Evolutionary conservation across 2,113 vertebrate genomes (phyloP).

Genomic region (Hypocryptadius cinnamomeus): DNA sequence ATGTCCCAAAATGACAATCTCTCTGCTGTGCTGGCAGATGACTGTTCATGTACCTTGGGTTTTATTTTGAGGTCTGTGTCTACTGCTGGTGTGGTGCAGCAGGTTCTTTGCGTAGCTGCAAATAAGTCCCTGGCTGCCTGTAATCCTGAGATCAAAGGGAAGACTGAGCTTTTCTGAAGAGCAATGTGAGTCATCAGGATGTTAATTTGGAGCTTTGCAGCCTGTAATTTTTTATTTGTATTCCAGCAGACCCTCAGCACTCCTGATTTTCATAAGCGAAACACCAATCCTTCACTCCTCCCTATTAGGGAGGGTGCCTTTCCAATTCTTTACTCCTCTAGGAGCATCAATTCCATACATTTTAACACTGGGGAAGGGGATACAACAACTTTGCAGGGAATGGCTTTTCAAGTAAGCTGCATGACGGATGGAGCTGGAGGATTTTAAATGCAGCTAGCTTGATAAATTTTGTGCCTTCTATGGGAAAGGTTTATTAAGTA

Average conservation of each 20-base stretch:
- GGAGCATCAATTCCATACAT: neutral
- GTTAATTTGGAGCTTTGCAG: neutral
- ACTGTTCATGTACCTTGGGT: neutral
- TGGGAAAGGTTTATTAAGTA: neutral
- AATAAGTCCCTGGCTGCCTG: neutral
- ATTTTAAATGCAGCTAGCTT: neutral
- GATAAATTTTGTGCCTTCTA: neutral
- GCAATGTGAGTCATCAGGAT: neutral
- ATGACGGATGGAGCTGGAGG: neutral
- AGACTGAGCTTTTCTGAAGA: neutral
- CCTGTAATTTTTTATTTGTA: constrained; percentile 11
- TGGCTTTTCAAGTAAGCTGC: neutral
- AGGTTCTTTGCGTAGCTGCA: neutral
- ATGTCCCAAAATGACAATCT: neutral
- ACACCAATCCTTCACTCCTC: neutral
- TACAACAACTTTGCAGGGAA: neutral
- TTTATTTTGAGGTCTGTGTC: neutral
- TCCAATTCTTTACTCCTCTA: neutral
- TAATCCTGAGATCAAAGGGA: constrained; percentile 21
- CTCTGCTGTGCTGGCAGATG: neutral
- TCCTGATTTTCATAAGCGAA: neutral
- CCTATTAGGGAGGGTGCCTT: neutral
- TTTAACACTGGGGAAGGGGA: neutral
- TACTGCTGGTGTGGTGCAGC: neutral
- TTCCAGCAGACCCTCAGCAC: neutral